Evolutionary conservation across 2,113 vertebrate genomes (phyloP), one percentile per base, ranked within the genome.

Genomic region (Xyrauchen texanus): DNA sequence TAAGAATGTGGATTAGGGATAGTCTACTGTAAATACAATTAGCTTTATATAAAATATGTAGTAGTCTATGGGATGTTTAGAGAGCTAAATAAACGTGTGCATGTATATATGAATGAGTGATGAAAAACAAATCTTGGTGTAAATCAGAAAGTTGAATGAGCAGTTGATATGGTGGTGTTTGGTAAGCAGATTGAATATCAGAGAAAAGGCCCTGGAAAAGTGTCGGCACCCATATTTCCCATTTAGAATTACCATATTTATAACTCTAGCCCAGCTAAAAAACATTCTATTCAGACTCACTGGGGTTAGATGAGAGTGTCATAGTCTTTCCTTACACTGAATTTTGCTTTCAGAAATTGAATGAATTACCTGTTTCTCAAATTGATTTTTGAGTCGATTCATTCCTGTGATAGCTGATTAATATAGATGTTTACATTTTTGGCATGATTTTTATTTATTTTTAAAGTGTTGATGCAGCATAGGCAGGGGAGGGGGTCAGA

Each of bases 161-260:
- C 67, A 16, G 80, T 78, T 52, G 71, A 80, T 86, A 75, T 53
- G 46, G 70, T 78, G 68, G 55, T 71, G 69, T 65, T 72, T 80
- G 67, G 76, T 78, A 7, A 71, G 68, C 52, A 77, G 80, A 80
- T 64, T 82, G 76, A 71, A 77, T 75, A 49, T 80, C 58, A 77
- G 63, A 62, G 8, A 69, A 61, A 69, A 60, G 4, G 7, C 49
- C 12, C 7, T 12, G 15, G 76, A 46, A 68, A 80, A 70, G 64
- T 63, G 46, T 46, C 60, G 42, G 55, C 55, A 52, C 51, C 76
- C 66, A 78, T 67, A 68, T 21, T 71, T 78, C 73, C 60, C 64
- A 65, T 13, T 49, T 21, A 62, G 63, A 72, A 83, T 85, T 81
- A 74, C 52, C 65, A 86, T 82, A 80, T 84, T 78, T 81, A 84